These are phyloP conservation scores for Corydoras maculifer DNA, from an alignment of 2,113 vertebrate species.

Conservation along the genomic window DNA sequence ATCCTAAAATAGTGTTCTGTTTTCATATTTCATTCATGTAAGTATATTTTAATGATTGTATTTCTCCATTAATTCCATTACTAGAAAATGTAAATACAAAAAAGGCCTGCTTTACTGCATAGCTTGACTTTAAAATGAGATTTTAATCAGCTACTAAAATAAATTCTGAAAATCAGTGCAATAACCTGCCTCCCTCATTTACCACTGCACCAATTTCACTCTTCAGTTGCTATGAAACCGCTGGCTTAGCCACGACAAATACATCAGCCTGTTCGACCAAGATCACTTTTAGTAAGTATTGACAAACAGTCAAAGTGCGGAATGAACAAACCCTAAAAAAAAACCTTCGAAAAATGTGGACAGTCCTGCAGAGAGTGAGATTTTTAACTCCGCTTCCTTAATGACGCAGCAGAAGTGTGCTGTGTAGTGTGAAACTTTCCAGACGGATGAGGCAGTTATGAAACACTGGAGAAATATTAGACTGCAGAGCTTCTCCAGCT, in stretches of 20 bases:
- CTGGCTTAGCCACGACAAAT: slow-evolving; percentile 5
- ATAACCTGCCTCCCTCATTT: not conserved
- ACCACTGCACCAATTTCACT: not conserved
- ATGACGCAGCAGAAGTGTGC: slow-evolving; percentile 22
- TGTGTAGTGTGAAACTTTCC: slow-evolving; percentile 2
- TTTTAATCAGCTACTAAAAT: too few relatives aligned
- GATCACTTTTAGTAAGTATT: not conserved
- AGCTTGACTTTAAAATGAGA: too few relatives aligned
- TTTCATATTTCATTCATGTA: too few relatives aligned
- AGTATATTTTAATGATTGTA: too few relatives aligned
- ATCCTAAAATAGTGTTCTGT: too few relatives aligned
- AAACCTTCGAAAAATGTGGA: slow-evolving; percentile 9
- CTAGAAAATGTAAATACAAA: too few relatives aligned
- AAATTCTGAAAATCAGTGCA: not conserved
- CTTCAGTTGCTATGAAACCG: slow-evolving; percentile 2
- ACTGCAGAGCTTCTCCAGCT: slow-evolving; percentile 13
- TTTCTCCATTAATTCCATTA: too few relatives aligned
- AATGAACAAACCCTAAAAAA: slow-evolving; percentile 21
- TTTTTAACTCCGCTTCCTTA: slow-evolving; percentile 5
- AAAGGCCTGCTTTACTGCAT: too few relatives aligned
- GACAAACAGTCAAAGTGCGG: slow-evolving; percentile 5
- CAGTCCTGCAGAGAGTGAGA: slow-evolving; percentile 4
- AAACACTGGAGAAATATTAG: slow-evolving; percentile 12
- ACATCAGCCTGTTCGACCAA: not conserved
- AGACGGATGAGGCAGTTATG: not conserved